A percentile compares a stretch with the other conserved stretches of the same genome.
Evolutionary conservation across 1,140 invertebrate genomes (phyloP).

Genomic region (Pseudomyrmex sp.): DNA sequence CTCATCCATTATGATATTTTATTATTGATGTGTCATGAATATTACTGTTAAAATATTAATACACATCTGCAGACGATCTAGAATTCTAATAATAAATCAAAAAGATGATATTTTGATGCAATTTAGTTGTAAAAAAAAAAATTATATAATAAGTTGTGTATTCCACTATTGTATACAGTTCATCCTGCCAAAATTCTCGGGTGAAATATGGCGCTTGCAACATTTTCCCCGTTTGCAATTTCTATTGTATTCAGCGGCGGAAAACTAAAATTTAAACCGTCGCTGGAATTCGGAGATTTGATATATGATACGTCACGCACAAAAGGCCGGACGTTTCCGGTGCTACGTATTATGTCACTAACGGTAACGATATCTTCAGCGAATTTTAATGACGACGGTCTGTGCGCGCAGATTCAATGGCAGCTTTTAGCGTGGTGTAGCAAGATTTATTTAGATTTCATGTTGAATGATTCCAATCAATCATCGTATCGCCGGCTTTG

Average conservation of each 20-base stretch:
- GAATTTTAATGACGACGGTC: conserved; percentile 47
- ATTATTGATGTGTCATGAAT: no score
- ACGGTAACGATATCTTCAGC: conserved; percentile 28
- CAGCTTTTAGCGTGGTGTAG: neutral
- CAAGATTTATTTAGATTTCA: conserved; percentile 48
- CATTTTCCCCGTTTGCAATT: conserved; percentile 17
- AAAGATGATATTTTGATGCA: no score
- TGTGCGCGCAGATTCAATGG: neutral
- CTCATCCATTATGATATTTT: no score
- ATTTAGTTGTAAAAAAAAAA: no score
- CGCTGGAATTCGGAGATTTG: conserved; percentile 12
- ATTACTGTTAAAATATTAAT: no score
- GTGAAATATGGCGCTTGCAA: conserved; percentile 47
- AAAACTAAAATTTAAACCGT: conserved; percentile 46
- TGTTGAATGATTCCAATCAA: conserved; percentile 32
- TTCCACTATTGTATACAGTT: conserved; percentile 3
- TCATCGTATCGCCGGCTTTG: conserved; percentile 37
- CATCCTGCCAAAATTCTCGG: neutral
- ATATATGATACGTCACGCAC: conserved; percentile 29
- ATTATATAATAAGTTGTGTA: neutral
- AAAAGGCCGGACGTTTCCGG: neutral
- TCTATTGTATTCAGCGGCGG: conserved; percentile 38
- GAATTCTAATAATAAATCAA: no score
- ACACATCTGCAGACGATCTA: no score
- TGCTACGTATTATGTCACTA: conserved; percentile 28